phyloP scores from a whole-genome alignment of 2,888 invertebrate genomes.

The Hymenopus coronatus region DNA sequence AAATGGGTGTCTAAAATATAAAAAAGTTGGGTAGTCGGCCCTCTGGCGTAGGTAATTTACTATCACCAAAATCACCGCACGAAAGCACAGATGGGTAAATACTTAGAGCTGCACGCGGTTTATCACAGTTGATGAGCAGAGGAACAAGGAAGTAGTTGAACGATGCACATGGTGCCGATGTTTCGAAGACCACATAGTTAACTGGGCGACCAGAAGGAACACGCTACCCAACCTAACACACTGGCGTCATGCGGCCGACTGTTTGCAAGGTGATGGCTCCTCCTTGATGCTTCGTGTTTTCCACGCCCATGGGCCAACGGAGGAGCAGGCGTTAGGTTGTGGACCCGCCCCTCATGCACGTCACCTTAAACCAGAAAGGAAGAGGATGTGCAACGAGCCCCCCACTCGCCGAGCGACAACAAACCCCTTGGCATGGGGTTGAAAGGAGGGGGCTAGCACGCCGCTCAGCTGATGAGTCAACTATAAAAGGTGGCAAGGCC shows the following conservation, averaged over 20 bases:
- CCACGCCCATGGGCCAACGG: neutral
- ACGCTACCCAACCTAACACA: neutral
- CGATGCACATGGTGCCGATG: too few species aligned
- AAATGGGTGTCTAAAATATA: too few species aligned
- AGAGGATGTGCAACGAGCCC: neutral
- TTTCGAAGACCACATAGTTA: too few species aligned
- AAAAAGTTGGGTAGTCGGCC: too few species aligned
- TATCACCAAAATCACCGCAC: too few species aligned
- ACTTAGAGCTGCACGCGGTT: too few species aligned
- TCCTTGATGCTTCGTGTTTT: neutral
- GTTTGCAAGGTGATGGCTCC: neutral
- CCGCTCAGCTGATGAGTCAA: conserved; percentile 45
- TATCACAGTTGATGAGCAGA: too few species aligned
- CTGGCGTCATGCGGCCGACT: neutral
- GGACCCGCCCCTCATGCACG: neutral
- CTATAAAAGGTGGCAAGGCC: conserved; percentile 50
- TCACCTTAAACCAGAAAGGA: neutral
- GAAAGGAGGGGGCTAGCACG: neutral
- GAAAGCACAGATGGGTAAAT: too few species aligned
- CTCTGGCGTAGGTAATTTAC: too few species aligned
- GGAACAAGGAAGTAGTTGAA: too few species aligned
- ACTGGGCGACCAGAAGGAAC: neutral
- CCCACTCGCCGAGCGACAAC: neutral
- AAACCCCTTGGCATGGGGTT: neutral
- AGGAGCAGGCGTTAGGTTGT: neutral